Base-by-base conservation (phyloP, 1,140 invertebrate genomes). In the Pemphigus obesinymphae region DNA sequence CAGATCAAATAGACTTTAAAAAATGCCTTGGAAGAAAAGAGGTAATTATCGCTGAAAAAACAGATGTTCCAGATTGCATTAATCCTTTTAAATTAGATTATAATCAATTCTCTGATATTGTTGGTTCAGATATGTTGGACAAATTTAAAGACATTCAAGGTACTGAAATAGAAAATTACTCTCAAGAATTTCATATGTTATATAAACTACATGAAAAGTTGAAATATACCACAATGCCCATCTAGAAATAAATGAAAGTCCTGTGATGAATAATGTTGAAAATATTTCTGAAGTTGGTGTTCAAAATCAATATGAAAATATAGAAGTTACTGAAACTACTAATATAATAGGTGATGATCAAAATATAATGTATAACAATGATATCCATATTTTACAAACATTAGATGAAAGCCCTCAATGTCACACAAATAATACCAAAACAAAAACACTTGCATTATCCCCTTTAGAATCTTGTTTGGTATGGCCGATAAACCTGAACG, bases 31-130 rank as follows among this genome's bases (percentile, higher is more conserved):
- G 31, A 20, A 37, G 31, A 8, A 31, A 66, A 7, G n/a, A n/a
- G n/a, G n/a, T n/a, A 87, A 66, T 66, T 34, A 68, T 3, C 31
- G 8, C 37, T 68, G n/a, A 68, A 68, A n/a, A n/a, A n/a, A n/a
- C n/a, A n/a, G n/a, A n/a, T n/a, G n/a, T n/a, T n/a, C n/a, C n/a
- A n/a, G n/a, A n/a, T n/a, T n/a, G n/a, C n/a, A n/a, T n/a, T n/a
- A n/a, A n/a, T n/a, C n/a, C n/a, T n/a, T n/a, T n/a, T n/a, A n/a
- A n/a, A n/a, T n/a, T n/a, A n/a, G n/a, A n/a, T n/a, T n/a, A n/a
- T n/a, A n/a, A n/a, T n/a, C 63, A 68, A n/a, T 68, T 68, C n/a
- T 37, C 31, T 23, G 31, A 68, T 68, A 37, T 20, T 68, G 37
- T 68, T n/a, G 31, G 63, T 68, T n/a, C 23, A 15, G 17, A 23